Percentiles rank a stretch among this genome's conserved stretches.
Conservation (phyloP, 2,797 vertebrate species). For the Gymnothorax javanicus region DNA sequence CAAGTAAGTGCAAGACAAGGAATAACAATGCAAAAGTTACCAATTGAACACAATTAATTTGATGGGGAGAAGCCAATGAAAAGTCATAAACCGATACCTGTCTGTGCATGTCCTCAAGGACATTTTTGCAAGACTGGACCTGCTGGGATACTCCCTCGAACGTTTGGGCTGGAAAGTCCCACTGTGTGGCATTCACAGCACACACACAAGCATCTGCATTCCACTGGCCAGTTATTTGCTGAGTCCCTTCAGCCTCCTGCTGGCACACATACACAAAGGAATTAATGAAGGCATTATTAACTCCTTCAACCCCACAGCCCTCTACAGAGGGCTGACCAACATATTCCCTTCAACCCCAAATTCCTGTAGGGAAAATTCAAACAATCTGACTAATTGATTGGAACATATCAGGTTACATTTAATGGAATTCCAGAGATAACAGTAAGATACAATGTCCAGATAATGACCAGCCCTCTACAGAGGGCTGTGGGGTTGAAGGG, state of each 20-base stretch:
- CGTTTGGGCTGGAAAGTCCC: background rate
- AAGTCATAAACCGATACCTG: slow-evolving; percentile 6
- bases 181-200: background rate
- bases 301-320: too few species aligned
- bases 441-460: too few species aligned
- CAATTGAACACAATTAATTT: background rate
- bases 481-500: too few species aligned
- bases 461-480: too few species aligned
- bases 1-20: background rate
- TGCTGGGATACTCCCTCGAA: background rate
- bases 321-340: too few species aligned
- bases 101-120: background rate
- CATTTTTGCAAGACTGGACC: background rate
- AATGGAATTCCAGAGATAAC: too few species aligned
- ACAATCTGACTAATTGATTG: too few species aligned
- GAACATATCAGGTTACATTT: too few species aligned
- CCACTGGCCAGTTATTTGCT: background rate
- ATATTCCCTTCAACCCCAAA: too few species aligned
- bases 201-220: background rate
- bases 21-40: background rate
- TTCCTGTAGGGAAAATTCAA: too few species aligned
- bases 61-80: background rate
- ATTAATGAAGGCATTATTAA: background rate
- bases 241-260: background rate
- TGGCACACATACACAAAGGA: background rate